Evolutionary conservation across 2,113 vertebrate species (phyloP).

Genomic region (Promerops cafer): DNA sequence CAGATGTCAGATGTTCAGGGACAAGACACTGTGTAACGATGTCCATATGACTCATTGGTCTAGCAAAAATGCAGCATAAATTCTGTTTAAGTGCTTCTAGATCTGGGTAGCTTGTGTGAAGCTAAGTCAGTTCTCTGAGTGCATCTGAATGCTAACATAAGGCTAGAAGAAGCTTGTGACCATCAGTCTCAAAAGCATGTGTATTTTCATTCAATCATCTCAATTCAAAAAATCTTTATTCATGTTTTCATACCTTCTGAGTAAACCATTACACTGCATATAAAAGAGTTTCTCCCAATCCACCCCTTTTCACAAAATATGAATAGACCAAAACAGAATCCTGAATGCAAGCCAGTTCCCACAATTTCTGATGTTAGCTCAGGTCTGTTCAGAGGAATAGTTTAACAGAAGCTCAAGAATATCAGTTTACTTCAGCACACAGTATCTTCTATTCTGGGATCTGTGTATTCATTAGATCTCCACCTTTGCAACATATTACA

Average conservation of each 20-base stretch:
- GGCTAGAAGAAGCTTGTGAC: background rate
- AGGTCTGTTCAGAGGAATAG: conserved; percentile 31
- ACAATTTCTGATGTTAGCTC: conserved; percentile 61
- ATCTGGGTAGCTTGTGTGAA: background rate
- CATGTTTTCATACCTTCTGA: background rate
- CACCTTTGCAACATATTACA: conserved; percentile 57
- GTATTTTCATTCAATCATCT: background rate
- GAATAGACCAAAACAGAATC: conserved; percentile 49
- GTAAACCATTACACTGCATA: background rate
- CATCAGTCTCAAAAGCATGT: background rate
- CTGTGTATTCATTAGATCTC: conserved; percentile 47
- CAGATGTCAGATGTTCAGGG: background rate
- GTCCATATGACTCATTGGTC: background rate
- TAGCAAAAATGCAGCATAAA: background rate
- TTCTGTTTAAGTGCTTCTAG: background rate
- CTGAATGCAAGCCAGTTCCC: conserved; percentile 65
- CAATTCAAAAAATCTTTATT: background rate
- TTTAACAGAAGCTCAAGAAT: conserved; percentile 46
- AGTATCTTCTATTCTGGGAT: conserved; percentile 63
- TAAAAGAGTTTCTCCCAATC: background rate
- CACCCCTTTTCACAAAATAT: conserved; percentile 25
- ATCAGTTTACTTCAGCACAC: conserved; percentile 72
- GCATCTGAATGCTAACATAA: background rate
- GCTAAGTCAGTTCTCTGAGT: background rate
- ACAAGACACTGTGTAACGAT: background rate